Conservation (phyloP, 2,888 invertebrate species). For the Hecatera dysodea region DNA sequence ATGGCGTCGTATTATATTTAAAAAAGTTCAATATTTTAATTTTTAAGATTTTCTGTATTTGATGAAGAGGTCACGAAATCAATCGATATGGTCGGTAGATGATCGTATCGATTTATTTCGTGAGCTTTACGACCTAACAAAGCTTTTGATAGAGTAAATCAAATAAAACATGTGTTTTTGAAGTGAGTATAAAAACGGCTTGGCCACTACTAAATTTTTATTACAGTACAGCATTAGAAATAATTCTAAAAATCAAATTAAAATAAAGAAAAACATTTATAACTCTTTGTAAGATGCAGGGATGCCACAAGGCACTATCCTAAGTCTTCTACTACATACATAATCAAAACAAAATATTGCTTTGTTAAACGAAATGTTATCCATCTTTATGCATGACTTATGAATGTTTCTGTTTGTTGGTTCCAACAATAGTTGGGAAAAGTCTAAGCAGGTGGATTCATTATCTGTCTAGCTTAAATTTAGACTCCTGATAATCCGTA, state of each 20-base stretch:
- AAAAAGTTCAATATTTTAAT: no score
- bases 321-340: not conserved
- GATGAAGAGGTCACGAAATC: no score
- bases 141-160: not conserved
- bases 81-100: no score
- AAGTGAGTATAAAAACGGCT: not conserved
- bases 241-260: not conserved
- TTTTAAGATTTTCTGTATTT: no score
- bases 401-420: no score
- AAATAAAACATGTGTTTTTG: not conserved
- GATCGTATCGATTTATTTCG: not conserved
- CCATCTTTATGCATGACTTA: no score
- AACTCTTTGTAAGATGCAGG: not conserved
- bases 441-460: no score
- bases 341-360: not conserved
- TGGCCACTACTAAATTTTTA: not conserved
- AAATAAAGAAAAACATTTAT: not conserved
- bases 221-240: not conserved
- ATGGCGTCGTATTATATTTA: no score
- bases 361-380: no score
- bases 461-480: no score
- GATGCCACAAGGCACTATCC: constrained; percentile 19
- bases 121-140: not conserved
- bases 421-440: no score
- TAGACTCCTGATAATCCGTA: no score